Evolutionary conservation across 2,113 vertebrate species (phyloP).

Genomic region (Puntigrus tetrazona): DNA sequence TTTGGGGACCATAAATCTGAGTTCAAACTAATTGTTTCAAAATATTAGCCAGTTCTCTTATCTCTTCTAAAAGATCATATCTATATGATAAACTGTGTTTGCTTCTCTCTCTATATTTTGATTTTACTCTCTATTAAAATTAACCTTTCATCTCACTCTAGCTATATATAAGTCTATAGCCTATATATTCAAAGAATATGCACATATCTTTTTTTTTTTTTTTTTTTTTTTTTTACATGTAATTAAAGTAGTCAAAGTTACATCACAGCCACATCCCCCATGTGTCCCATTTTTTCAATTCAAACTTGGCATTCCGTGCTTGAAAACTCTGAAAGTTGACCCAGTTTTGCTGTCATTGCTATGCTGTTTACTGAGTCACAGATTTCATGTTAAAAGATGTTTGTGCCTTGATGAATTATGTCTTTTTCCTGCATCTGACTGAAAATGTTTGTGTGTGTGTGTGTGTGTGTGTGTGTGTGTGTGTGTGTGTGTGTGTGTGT

Average conservation of each 20-base stretch:
- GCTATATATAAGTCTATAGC: neutral
- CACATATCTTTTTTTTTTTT: neutral
- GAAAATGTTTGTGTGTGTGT: slow-evolving; percentile 21
- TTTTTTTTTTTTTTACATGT: too few species aligned
- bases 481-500: slow-evolving; percentile 24
- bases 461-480: slow-evolving; percentile 31
- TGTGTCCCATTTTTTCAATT: slow-evolving; percentile 18
- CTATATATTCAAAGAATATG: slow-evolving; percentile 1
- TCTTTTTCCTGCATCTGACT: neutral
- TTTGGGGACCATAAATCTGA: neutral
- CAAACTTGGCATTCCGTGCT: neutral
- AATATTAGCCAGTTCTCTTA: neutral
- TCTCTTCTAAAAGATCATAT: neutral
- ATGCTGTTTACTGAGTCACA: slow-evolving; percentile 14
- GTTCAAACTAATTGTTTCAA: neutral
- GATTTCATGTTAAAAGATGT: neutral
- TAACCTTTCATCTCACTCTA: neutral
- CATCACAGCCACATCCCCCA: neutral
- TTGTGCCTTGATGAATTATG: neutral
- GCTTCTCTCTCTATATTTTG: neutral
- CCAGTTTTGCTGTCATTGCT: slow-evolving; percentile 2
- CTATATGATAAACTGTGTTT: neutral
- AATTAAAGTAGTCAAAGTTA: slow-evolving; percentile 18
- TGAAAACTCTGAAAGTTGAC: neutral
- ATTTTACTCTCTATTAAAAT: neutral